Conservation (phyloP, 30 jellyfish, hydroid and myxozoan genomes). For the Hydractinia echinata region DNA sequence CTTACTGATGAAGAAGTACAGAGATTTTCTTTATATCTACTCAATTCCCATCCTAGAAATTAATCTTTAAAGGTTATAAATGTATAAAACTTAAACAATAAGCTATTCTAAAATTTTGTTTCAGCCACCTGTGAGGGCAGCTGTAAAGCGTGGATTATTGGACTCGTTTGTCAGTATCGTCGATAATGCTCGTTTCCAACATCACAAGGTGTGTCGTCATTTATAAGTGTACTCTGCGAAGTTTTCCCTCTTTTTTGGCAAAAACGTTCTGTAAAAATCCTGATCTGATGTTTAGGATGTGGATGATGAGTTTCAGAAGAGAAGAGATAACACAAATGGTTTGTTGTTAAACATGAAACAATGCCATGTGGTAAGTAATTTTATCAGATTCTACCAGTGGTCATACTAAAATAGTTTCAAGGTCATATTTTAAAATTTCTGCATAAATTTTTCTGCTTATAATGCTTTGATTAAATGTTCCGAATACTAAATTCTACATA, state of each 20-base stretch:
- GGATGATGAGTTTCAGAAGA: slow-evolving; percentile 72
- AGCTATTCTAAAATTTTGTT: background rate
- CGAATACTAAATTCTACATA: no score
- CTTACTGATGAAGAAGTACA: slow-evolving; percentile 74
- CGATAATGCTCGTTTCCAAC: slow-evolving; percentile 77
- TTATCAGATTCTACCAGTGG: background rate
- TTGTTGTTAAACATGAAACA: slow-evolving; percentile 49
- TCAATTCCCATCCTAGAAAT: no score
- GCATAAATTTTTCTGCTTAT: no score
- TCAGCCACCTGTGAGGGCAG: slow-evolving; percentile 83
- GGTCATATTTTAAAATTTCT: no score
- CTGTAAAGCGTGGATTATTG: slow-evolving; percentile 70
- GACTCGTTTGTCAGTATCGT: slow-evolving; percentile 51
- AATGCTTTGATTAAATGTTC: no score
- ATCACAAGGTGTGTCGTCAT: slow-evolving; percentile 51
- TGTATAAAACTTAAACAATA: no score
- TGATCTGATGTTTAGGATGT: slow-evolving; percentile 48
- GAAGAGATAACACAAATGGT: slow-evolving; percentile 49
- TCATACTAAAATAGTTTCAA: background rate
- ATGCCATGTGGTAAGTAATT: slow-evolving; percentile 62
- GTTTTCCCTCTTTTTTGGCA: background rate
- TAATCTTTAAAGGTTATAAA: no score
- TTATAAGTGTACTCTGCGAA: background rate
- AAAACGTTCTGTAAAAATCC: background rate
- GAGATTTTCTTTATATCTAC: no score